Percentiles rank a stretch among this genome's conserved stretches.
These are phyloP conservation scores for Oligia fasciuncula DNA, from an alignment of 2,888 invertebrate species.

Conservation along the genomic window DNA sequence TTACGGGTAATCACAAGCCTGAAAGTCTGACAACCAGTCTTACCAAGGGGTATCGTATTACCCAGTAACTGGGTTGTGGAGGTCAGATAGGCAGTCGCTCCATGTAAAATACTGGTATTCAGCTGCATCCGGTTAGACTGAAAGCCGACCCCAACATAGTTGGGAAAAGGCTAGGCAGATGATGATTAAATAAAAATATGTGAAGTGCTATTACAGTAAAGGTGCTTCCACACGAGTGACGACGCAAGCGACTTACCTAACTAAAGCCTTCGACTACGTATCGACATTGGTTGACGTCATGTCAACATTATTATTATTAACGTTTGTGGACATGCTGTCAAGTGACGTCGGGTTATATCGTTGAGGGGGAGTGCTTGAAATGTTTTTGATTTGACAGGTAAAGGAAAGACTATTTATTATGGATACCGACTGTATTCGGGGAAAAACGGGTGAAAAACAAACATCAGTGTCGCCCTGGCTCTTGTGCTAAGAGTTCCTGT, in stretches of 20 bases:
- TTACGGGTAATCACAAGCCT: no score
- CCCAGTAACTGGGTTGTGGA: no score
- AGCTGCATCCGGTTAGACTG: no score
- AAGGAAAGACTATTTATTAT: neutral
- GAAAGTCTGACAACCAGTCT: no score
- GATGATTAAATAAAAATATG: conserved; percentile 20
- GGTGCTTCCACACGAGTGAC: neutral
- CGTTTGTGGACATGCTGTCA: conserved; percentile 14
- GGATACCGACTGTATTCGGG: neutral
- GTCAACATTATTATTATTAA: conserved; percentile 17
- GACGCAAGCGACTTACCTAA: neutral
- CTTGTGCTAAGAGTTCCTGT: no score
- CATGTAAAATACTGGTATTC: no score
- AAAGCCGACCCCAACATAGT: no score
- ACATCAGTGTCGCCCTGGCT: no score
- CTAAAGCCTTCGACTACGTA: neutral
- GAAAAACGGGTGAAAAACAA: neutral
- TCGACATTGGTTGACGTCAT: neutral
- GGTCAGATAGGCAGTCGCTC: no score
- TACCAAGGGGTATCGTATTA: no score
- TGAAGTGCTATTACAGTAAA: conserved; percentile 4
- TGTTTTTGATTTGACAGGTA: conserved; percentile 11
- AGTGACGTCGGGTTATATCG: conserved; percentile 2
- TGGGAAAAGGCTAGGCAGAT: no score
- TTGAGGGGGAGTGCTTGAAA: neutral